A percentile compares a stretch with the other conserved stretches of the same genome.
phyloP scores from a whole-genome alignment of 1,140 invertebrate species.

The Helicoverpa zea region DNA sequence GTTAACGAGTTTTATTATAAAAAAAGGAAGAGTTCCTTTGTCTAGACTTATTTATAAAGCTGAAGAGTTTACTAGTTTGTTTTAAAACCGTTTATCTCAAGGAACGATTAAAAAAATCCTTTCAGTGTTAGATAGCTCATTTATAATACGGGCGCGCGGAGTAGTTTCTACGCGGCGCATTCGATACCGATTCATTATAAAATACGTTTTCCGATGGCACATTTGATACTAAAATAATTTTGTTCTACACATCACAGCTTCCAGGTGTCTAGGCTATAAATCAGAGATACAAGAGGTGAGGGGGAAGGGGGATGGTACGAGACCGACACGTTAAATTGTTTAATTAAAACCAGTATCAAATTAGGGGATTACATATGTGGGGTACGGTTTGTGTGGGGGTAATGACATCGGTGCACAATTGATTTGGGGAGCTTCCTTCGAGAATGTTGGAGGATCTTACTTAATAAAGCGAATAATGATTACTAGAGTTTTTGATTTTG shows the following conservation, averaged over 20 bases:
- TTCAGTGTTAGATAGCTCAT: too few species aligned
- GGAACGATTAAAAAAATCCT: too few species aligned
- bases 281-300: constrained; percentile 50
- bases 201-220: constrained; percentile 52
- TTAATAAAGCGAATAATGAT: not conserved
- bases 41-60: too few species aligned
- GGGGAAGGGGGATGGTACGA: constrained; percentile 6
- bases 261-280: constrained; percentile 64
- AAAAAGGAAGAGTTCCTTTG: not conserved
- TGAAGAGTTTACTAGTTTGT: too few species aligned
- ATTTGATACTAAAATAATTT: constrained; percentile 63
- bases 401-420: constrained; percentile 30
- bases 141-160: too few species aligned
- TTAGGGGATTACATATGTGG: constrained; percentile 44
- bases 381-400: constrained; percentile 6
- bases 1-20: not conserved
- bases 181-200: too few species aligned
- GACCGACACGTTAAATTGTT: constrained; percentile 47
- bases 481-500: too few species aligned
- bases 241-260: constrained; percentile 56
- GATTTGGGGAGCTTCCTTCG: not conserved
- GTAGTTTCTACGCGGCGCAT: too few species aligned
- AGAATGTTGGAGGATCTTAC: not conserved
- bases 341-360: constrained; percentile 48
- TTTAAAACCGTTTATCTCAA: too few species aligned